Conservation (phyloP, 2,888 invertebrate genomes). For the Folsomia candida region DNA sequence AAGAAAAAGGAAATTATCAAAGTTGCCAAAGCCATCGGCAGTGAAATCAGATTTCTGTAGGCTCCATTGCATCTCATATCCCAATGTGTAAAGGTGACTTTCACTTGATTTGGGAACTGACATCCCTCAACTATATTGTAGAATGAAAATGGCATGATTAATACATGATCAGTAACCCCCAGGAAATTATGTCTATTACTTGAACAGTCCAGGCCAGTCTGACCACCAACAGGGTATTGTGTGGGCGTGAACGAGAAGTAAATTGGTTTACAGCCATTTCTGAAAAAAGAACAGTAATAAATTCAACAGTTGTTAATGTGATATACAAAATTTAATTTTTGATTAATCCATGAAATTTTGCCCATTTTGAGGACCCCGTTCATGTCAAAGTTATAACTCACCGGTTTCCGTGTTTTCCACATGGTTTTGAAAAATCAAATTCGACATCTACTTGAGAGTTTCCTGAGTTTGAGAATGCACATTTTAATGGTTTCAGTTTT, state of each 20-base stretch:
- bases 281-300: too few species aligned
- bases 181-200: too few species aligned
- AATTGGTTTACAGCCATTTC: constrained; percentile 43
- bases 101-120: constrained; percentile 41
- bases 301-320: too few species aligned
- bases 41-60: constrained; percentile 24
- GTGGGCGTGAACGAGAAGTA: constrained; percentile 46
- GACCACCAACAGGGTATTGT: constrained; percentile 10
- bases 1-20: constrained; percentile 24
- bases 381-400: too few species aligned
- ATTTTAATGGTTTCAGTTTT: too few species aligned
- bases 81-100: constrained; percentile 48
- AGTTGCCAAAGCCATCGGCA: constrained; percentile 27
- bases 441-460: constrained; percentile 36
- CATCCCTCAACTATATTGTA: constrained; percentile 35
- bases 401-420: constrained; percentile 40
- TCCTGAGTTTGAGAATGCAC: too few species aligned
- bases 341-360: too few species aligned
- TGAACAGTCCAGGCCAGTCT: constrained; percentile 35
- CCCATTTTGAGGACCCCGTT: too few species aligned
- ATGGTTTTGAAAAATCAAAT: constrained; percentile 42
- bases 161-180: too few species aligned
- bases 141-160: too few species aligned
- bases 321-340: too few species aligned
- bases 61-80: constrained; percentile 47